phyloP scores from a whole-genome alignment of 2,113 vertebrate genomes.

The Chlamydotis undulata region DNA sequence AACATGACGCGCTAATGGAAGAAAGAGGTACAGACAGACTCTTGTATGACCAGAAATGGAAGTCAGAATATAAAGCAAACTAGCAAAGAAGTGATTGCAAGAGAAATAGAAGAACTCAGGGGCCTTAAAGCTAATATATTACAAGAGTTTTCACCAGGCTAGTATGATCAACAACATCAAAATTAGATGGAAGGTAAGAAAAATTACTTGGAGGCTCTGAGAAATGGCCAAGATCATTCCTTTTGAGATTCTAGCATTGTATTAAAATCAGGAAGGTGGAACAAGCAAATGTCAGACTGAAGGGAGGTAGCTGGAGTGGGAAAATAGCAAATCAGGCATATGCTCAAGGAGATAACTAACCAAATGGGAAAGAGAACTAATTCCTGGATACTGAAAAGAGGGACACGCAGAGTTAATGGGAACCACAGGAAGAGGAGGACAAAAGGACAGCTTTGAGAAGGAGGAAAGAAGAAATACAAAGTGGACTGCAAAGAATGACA shows the following conservation, averaged over 20 bases:
- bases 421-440: not conserved
- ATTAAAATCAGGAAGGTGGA: not conserved
- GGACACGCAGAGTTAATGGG: not conserved
- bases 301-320: not conserved
- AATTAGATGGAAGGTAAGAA: not conserved
- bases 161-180: not conserved
- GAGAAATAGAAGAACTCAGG: not conserved
- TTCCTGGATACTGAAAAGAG: not conserved
- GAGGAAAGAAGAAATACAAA: not conserved
- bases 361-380: not conserved
- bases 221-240: not conserved
- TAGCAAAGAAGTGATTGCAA: not conserved
- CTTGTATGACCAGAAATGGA: not conserved
- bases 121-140: not conserved
- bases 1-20: not conserved
- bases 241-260: not conserved
- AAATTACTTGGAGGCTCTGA: not conserved
- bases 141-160: not conserved
- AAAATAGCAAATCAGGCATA: not conserved
- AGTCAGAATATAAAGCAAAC: not conserved
- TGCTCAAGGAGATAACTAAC: not conserved
- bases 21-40: not conserved
- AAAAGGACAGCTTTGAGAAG: not conserved
- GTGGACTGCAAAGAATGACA: not conserved
- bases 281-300: not conserved